Evolutionary conservation across 2,113 vertebrate genomes (phyloP).

Genomic region (Syrmaticus mikado): DNA sequence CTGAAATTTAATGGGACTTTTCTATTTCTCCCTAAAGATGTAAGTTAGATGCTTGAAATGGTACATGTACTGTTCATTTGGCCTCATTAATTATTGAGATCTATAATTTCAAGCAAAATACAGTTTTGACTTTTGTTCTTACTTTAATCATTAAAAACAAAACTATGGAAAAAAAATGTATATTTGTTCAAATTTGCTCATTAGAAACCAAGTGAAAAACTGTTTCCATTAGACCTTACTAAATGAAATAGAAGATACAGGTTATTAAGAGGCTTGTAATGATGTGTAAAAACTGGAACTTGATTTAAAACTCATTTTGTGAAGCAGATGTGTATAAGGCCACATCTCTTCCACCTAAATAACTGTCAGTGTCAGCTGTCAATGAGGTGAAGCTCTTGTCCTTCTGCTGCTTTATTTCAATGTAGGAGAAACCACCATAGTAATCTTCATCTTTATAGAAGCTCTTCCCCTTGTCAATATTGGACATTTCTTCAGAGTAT

Average conservation of each 20-base stretch:
- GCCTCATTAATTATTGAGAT: conserved; percentile 38
- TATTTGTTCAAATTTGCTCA: conserved; percentile 2
- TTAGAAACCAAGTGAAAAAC: conserved; percentile 31
- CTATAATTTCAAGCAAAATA: conserved; percentile 8
- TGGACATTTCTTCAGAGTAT: not conserved
- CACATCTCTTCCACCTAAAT: not conserved
- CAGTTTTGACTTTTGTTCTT: not conserved
- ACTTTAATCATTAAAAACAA: not conserved
- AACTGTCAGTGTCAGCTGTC: not conserved
- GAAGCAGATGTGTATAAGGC: not conserved
- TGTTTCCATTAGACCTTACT: conserved; percentile 31
- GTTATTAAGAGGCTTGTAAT: not conserved
- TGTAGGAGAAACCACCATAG: not conserved
- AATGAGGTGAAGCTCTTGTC: not conserved
- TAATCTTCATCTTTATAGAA: not conserved
- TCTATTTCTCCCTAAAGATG: conserved; percentile 62
- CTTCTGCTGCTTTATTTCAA: not conserved
- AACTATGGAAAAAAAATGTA: conserved; percentile 14
- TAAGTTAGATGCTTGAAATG: conserved; percentile 50
- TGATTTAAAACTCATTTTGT: not conserved
- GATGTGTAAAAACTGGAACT: not conserved
- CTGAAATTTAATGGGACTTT: conserved; percentile 11
- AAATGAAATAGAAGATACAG: not conserved
- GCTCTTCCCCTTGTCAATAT: not conserved
- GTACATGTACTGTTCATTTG: conserved; percentile 53